Evolutionary conservation across 2,888 invertebrate genomes (phyloP), one percentile per base, ranked within the genome.

Genomic region (Idaea straminata): DNA sequence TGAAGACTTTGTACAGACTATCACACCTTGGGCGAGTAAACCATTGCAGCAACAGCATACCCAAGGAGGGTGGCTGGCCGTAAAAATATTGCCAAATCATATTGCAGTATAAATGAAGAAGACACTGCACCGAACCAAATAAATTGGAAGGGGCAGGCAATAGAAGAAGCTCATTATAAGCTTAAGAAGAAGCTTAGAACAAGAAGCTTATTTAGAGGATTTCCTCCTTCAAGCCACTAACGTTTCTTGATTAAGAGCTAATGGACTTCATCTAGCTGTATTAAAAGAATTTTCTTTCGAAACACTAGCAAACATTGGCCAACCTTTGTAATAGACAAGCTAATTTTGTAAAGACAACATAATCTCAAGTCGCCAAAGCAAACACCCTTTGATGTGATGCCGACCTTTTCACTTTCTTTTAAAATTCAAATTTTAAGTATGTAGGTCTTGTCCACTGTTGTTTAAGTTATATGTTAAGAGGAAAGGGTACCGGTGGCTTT

Each of bases 321-420:
- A 86, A 89, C 82, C 73, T 75, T 76, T 79, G 78, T 85, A 82
- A 83, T 86, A 79, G 79, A 73, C 77, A 77, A 81, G 87, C 86
- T 86, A 88, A 89, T 91, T 90, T 88, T 83, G 83, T 86, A 87
- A 86, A 90, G 87, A 87, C 87, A 85, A 86, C 88, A 87, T 83
- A 84, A 89, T 89, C 85, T 87, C 76, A 67, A 78, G 81, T 82
- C 77, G 74, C 80, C 81, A 81, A 78, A 74, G 81, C 79, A 84
- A 85, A 87, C 85, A 86, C 64, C 73, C 88, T 90, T 90, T 89
- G 89, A 85, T 80, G 81, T 79, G 72, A 74, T 74, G 80, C 88
- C 84, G 86, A 78, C 79, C 79, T 82, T 86, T 88, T 87, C 83
- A 83, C 85, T 84, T 83, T 72, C 72, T 72, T 74, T 25, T 58